phyloP scores from a whole-genome alignment of 1,140 invertebrate species.

The Drosophila kohkoa region DNA sequence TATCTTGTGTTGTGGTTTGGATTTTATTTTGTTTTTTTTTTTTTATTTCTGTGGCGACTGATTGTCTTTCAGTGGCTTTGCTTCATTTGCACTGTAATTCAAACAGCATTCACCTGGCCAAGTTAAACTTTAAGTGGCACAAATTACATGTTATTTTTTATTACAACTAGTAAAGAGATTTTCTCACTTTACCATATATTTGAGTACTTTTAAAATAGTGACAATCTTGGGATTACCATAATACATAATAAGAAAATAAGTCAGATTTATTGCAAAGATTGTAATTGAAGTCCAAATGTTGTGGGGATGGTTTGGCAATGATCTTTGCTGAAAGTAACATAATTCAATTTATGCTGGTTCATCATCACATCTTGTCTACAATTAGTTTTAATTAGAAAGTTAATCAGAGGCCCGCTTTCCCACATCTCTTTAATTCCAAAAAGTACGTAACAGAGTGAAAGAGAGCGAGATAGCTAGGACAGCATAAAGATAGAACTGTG shows the following conservation, averaged over 20 bases:
- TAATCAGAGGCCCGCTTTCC: constrained; percentile 55
- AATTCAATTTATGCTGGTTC: constrained; percentile 20
- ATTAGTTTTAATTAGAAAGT: constrained; percentile 80
- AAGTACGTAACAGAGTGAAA: constrained; percentile 22
- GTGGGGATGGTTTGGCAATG: neutral
- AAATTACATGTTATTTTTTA: constrained; percentile 20
- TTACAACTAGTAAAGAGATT: constrained; percentile 1
- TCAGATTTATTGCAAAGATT: neutral
- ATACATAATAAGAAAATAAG: neutral
- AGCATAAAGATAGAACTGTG: constrained; percentile 17
- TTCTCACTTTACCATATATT: neutral
- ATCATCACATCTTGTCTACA: constrained; percentile 31
- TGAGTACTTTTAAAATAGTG: too few relatives aligned
- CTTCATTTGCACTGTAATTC: constrained; percentile 24
- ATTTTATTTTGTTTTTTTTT: neutral
- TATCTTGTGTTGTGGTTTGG: neutral
- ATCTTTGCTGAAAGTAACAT: neutral
- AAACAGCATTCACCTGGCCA: constrained; percentile 22
- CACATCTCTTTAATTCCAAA: neutral
- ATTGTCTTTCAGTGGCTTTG: constrained; percentile 39
- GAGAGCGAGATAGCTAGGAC: neutral
- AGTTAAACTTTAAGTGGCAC: constrained; percentile 6
- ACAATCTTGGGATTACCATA: too few relatives aligned
- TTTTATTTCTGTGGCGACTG: constrained; percentile 16
- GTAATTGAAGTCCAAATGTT: neutral